Percentiles rank a stretch among this genome's conserved stretches.
These are phyloP conservation scores for Bradypodion pumilum DNA, from an alignment of 2,797 vertebrate genomes.

Conservation along the genomic window DNA sequence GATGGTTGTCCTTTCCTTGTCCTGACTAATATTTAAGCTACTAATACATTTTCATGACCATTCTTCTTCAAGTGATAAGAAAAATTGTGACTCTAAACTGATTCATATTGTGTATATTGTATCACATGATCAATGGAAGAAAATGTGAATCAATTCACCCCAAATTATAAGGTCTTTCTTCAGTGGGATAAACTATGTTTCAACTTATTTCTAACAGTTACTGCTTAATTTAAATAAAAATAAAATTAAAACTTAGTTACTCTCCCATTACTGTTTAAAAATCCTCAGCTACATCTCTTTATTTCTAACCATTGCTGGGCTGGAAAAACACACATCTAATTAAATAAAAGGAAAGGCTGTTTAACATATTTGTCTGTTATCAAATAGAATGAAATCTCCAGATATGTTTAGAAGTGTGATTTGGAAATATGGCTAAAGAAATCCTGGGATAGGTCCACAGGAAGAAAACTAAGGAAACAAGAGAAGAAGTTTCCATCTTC, in stretches of 20 bases:
- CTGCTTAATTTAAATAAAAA: too few species aligned
- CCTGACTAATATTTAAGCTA: conserved; percentile 8
- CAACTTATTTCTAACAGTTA: too few species aligned
- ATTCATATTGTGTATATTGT: too few species aligned
- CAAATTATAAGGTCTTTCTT: too few species aligned
- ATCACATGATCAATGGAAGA: too few species aligned
- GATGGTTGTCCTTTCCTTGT: conserved; percentile 17
- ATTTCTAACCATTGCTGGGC: too few species aligned
- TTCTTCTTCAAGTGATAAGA: not conserved
- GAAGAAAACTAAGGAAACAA: not conserved
- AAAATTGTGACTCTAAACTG: too few species aligned
- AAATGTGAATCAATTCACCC: too few species aligned
- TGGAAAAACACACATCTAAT: not conserved
- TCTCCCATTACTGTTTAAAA: too few species aligned
- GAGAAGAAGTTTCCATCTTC: not conserved
- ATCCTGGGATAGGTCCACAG: not conserved
- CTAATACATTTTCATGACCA: conserved; percentile 2
- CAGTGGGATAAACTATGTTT: too few species aligned
- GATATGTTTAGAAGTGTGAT: not conserved
- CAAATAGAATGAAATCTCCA: not conserved
- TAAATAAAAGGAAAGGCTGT: not conserved
- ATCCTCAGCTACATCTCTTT: too few species aligned
- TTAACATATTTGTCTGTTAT: not conserved
- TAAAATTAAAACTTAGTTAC: too few species aligned
- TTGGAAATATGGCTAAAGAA: not conserved